phyloP scores from a whole-genome alignment of 2,797 vertebrate genomes.

The Sebastiscus albofasciatus region DNA sequence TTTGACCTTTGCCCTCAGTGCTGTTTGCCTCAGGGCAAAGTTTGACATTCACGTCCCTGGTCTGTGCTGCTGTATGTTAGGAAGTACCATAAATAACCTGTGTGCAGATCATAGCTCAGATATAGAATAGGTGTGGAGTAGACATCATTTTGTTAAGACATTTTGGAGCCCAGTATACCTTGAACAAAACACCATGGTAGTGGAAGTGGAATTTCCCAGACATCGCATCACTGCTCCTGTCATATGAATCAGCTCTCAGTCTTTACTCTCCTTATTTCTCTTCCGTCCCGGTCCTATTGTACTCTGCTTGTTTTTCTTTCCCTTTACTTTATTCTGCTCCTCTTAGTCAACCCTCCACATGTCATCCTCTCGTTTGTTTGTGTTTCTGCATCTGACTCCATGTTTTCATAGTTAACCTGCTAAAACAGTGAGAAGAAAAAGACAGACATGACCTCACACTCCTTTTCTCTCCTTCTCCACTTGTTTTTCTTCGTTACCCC shows the following conservation, averaged over 20 bases:
- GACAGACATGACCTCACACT: slow-evolving; percentile 12
- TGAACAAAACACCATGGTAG: neutral
- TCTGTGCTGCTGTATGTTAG: neutral
- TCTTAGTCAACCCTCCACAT: neutral
- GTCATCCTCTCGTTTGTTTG: neutral
- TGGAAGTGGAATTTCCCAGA: slow-evolving; percentile 1
- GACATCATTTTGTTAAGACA: neutral
- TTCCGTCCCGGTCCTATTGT: neutral
- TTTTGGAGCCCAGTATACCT: neutral
- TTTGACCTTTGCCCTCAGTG: neutral
- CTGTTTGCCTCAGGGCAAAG: neutral
- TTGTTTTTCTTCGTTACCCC: slow-evolving; percentile 7
- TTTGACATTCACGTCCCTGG: neutral
- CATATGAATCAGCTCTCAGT: slow-evolving; percentile 8
- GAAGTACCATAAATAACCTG: neutral
- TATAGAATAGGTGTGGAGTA: neutral
- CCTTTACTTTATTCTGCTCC: neutral
- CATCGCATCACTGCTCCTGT: neutral
- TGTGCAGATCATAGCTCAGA: neutral
- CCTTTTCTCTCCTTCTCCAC: neutral
- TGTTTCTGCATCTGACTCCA: slow-evolving; percentile 5
- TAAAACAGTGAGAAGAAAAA: slow-evolving; percentile 5
- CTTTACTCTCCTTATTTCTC: neutral
- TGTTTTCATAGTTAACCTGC: slow-evolving; percentile 26
- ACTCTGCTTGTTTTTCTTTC: neutral